Evolutionary conservation across 2,797 vertebrate species (phyloP).

Genomic region (Gadopsis marmoratus): DNA sequence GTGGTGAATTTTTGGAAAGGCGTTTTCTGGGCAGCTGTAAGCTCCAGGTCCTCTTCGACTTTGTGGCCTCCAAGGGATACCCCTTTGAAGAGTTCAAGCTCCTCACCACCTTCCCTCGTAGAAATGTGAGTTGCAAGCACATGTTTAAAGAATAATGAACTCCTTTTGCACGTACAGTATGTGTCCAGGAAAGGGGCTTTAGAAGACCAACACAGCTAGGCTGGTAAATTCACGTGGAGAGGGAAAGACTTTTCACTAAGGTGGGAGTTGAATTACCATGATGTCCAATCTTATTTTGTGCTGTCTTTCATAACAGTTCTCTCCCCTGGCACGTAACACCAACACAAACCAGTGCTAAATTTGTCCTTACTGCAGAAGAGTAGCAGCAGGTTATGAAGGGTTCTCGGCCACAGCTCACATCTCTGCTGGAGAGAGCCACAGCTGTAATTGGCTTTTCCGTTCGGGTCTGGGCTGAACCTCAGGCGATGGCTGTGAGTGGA

Average conservation of each 20-base stretch:
- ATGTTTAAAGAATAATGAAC: neutral
- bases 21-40: conserved; percentile 96
- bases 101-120: conserved; percentile 98
- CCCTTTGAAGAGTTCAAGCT: conserved; percentile 97
- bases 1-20: conserved; percentile 95
- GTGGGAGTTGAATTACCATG: neutral
- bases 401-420: conserved; percentile 61
- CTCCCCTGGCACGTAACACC: too few species aligned
- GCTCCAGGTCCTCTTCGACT: conserved; percentile 98
- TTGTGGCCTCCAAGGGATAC: conserved; percentile 98
- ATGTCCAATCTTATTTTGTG: neutral
- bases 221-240: neutral
- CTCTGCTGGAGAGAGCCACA: conserved; percentile 75
- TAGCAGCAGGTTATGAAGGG: conserved; percentile 50
- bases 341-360: conserved; percentile 41
- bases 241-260: neutral
- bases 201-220: neutral
- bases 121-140: conserved; percentile 91
- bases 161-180: neutral
- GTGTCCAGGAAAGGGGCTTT: neutral
- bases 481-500: conserved; percentile 14
- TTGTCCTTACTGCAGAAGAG: conserved; percentile 14
- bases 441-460: conserved; percentile 68
- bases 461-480: conserved; percentile 36
- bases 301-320: neutral